Percentiles rank a stretch among this genome's conserved stretches.
phyloP scores from a whole-genome alignment of 2,888 invertebrate genomes.

The Acleris sparsana region DNA sequence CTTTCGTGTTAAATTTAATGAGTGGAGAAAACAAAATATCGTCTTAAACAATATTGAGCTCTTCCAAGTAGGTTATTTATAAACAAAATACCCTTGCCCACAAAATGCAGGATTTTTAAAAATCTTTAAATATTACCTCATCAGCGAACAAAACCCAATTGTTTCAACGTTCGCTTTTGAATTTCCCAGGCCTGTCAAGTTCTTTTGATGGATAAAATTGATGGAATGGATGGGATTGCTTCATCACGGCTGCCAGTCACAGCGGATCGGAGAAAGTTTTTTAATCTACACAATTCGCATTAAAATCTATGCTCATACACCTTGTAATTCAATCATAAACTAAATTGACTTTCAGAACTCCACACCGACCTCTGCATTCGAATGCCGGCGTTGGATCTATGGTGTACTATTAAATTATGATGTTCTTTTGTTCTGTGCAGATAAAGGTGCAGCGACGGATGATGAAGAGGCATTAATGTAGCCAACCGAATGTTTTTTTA shows the following conservation, averaged over 20 bases:
- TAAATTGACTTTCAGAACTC: conserved; percentile 30
- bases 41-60: too few relatives aligned
- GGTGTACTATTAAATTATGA: conserved; percentile 11
- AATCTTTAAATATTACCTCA: neutral
- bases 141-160: conserved; percentile 5
- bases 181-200: conserved; percentile 29
- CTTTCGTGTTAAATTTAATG: too few relatives aligned
- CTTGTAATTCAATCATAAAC: conserved; percentile 27
- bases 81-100: too few relatives aligned
- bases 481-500: too few relatives aligned
- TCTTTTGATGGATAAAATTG: conserved; percentile 36
- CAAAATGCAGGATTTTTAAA: too few relatives aligned
- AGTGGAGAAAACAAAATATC: too few relatives aligned
- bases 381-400: neutral
- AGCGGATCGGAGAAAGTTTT: conserved; percentile 35
- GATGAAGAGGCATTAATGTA: neutral
- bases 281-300: conserved; percentile 37
- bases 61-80: too few relatives aligned
- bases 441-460: neutral
- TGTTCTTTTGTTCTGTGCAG: conserved; percentile 19
- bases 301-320: conserved; percentile 30
- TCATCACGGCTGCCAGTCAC: conserved; percentile 34
- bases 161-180: conserved; percentile 22
- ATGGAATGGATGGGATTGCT: conserved; percentile 24
- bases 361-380: conserved; percentile 23